Evolutionary conservation across 2,113 vertebrate genomes (phyloP), one percentile per base, ranked within the genome.

Genomic region (Myrmophylax atrothorax): DNA sequence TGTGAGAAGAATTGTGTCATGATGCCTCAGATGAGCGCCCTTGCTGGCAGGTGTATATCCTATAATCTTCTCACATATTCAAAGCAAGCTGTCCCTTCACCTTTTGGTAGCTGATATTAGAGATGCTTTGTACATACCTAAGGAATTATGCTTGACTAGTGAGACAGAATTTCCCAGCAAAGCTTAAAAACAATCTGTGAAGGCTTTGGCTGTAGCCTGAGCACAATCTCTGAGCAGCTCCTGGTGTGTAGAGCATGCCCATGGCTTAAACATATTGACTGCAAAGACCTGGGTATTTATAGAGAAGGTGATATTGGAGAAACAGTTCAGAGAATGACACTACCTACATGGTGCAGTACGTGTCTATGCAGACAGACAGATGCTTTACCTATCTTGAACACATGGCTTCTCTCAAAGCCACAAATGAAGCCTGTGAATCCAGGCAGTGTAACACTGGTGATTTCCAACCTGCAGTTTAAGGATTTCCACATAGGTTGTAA

Each of bases 401-500:
- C 0, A 1, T 35, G 29, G 9, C 35, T 81, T 55, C 49, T 81
- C 38, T 35, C 20, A 86, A 96, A 77, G 68, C 20, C 50, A 62
- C 37, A 76, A 85, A 58, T 6, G 4, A 88, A 93, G 33, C 31
- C 31, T 62, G 22, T 46, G 37, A 93, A 26, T 84, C 74, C 38
- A 70, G 75, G 9, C 11, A 53, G 25, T 55, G 29, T 33, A 79
- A 40, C 3, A 1, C 4, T 44, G 28, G 33, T 2, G 1, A 40
- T 76, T 87, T 82, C 56, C 56, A 91, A n/a, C 16, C 22, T 49
- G 24, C 38, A 84, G 17, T 63, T 37, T 60, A 40, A 79, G 56
- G 62, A 76, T 85, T 96, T 94, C 56, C 56, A 53, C 15, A 22
- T 3, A 55, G 38, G 15, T 74, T 73, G 73, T 37, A 91, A 69